Evolutionary conservation across 2,797 vertebrate species (phyloP), one percentile per base, ranked within the genome.

Genomic region (Hephaestus fuliginosus): DNA sequence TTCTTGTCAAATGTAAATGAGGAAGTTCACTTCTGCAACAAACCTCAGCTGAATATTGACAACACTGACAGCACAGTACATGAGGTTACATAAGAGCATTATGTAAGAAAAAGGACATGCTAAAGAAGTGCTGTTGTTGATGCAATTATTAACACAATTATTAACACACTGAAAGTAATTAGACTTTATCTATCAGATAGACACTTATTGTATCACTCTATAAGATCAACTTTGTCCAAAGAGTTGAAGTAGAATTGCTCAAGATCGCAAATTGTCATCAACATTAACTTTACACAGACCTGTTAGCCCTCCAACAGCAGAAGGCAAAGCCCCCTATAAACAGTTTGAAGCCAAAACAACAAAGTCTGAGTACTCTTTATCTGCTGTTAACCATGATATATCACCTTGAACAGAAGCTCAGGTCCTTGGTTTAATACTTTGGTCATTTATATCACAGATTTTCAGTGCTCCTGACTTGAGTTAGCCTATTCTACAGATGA

Each of bases 1-100:
- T 48, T 17, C 7, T 1, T 28, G 43, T 65, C 5, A 33, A 28
- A 2, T 51, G 20, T 53, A 52, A 56, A 77, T 48, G 43, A 79
- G 65, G 66, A 71, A 82, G 68, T 78, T 80, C 48, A 48, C 67
- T 72, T 73, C 25, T 68, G 28, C 55, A 46, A 43, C 44, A 56
- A 63, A 58, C 46, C 51, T 80, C 70, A 60, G 49, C 61, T 44
- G 44, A 36, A 53, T 51, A 25, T 57, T 65, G 70, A 62, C 44
- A 58, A 33, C 76, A 55, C 46, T 30, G 20, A 70, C 15, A 10
- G 17, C 46, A 2, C n/a, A 5, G 7, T 17, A 44, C 17, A 48
- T 5, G 3, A 48, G 13, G 46, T 82, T 84, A 41, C 36, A 7
- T 60, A 81, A 72, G 6, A 13, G 57, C 11, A 10, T 57, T 67